Conservation (phyloP, 2,888 invertebrate genomes). For the Cheilosia scutellata region DNA sequence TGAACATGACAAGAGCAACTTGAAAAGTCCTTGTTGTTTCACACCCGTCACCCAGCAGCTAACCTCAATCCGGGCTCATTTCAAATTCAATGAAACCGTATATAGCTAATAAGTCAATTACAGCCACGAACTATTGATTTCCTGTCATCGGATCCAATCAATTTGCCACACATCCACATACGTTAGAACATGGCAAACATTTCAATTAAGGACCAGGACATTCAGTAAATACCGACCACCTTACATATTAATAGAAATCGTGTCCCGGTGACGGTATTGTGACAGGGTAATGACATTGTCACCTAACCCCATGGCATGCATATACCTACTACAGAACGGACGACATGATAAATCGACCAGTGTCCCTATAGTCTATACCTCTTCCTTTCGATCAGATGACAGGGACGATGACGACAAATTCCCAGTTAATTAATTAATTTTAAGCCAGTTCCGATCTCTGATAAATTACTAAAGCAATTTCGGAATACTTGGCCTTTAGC, state of each 20-base stretch:
- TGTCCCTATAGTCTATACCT: constrained; percentile 4
- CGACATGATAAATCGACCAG: constrained; percentile 56
- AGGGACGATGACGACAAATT: constrained; percentile 56
- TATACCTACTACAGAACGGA: background rate
- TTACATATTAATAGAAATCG: constrained; percentile 44
- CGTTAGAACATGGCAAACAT: constrained; percentile 44
- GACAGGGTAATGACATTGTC: constrained; percentile 69
- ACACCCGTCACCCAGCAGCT: background rate
- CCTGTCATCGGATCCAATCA: constrained; percentile 68
- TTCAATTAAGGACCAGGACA: constrained; percentile 63
- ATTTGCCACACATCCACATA: constrained; percentile 51
- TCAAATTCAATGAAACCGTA: constrained; percentile 34
- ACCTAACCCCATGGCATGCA: constrained; percentile 55
- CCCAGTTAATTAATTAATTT: constrained; percentile 71
- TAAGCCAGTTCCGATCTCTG: constrained; percentile 59
- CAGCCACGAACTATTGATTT: constrained; percentile 70
- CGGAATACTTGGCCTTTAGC: constrained; percentile 49
- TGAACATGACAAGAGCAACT: constrained; percentile 18
- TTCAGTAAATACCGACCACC: constrained; percentile 48
- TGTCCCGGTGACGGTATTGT: constrained; percentile 57
- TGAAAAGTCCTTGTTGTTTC: constrained; percentile 30
- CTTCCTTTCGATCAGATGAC: constrained; percentile 7
- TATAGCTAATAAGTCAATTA: constrained; percentile 70
- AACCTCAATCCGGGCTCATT: constrained; percentile 42
- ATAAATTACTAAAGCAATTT: constrained; percentile 71